phyloP scores from a whole-genome alignment of 2,888 invertebrate species.

The Catonia carolina region DNA sequence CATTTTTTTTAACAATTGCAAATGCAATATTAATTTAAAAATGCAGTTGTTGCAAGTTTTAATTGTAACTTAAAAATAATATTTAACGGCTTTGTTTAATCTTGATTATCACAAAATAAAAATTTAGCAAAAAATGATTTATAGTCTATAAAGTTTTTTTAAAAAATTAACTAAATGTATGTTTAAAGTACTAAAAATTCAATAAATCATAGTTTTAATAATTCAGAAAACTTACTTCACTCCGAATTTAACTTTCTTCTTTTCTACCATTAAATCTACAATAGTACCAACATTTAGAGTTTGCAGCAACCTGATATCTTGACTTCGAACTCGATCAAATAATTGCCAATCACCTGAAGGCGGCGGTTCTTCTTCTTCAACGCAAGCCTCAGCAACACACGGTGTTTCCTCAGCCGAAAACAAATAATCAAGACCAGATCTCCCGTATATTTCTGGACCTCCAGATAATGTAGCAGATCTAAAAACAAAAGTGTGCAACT shows the following conservation, averaged over 20 bases:
- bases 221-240: conserved; percentile 70
- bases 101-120: too few relatives aligned
- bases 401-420: conserved; percentile 42
- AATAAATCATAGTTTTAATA: too few relatives aligned
- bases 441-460: conserved; percentile 65
- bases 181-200: too few relatives aligned
- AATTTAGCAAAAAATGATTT: too few relatives aligned
- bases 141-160: too few relatives aligned
- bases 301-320: conserved; percentile 64
- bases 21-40: too few relatives aligned
- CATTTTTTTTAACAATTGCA: too few relatives aligned
- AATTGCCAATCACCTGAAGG: conserved; percentile 48
- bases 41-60: too few relatives aligned
- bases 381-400: conserved; percentile 33
- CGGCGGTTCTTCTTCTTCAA: conserved; percentile 35
- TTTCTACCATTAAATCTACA: conserved; percentile 77
- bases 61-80: too few relatives aligned
- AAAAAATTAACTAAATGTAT: too few relatives aligned
- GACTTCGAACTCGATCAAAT: conserved; percentile 55
- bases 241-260: conserved; percentile 73
- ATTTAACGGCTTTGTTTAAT: too few relatives aligned
- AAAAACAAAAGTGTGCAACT: too few relatives aligned
- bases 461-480: conserved; percentile 69
- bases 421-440: conserved; percentile 56
- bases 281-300: conserved; percentile 64